Evolutionary conservation across 2,888 invertebrate genomes (phyloP), one percentile per base, ranked within the genome.

Genomic region (Mythimna pallens): DNA sequence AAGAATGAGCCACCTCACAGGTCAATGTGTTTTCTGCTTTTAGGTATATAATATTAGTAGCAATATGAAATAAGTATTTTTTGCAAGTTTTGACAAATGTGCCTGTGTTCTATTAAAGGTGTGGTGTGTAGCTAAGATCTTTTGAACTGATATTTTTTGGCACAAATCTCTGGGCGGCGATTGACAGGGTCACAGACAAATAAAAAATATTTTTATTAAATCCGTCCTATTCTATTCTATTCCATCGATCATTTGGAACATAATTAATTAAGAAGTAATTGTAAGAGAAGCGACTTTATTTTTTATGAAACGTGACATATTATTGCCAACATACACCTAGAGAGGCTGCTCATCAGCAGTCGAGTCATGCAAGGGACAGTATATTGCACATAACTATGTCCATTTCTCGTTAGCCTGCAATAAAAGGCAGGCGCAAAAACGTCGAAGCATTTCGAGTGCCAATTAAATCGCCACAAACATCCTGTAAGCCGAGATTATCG

Each of bases 401-500:
- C 87, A 89, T 89, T 89, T 89, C 88, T 90, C 89, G 90, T 90
- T 90, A 91, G 90, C 87, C 89, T 88, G 89, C 92, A 94, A 93
- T 93, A 94, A 94, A 92, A 92, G 89, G 89, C 87, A 89, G 89
- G 87, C 89, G 90, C 91, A 92, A 92, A 93, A 93, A 91, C 91
- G 90, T 89, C 89, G 89, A 88, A 90, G 92, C 92, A 94, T 93
- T 93, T 92, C 92, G 92, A 92, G 92, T 94, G 95, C 96, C 96
- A 96, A 96, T 96, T 96, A 96, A 95, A 95, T 90, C 90, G 90
- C 89, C 90, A 90, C 93, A 92, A 95, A 96, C 96, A 96, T 92
- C 93, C 95, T 96, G 95, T 96, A 95, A 93, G 93, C 90, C 91
- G 89, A 95, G 93, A 95, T 96, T 94, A 95, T 95, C 94, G 94